Conservation (phyloP, 2,113 vertebrate genomes). For the Chionis minor region DNA sequence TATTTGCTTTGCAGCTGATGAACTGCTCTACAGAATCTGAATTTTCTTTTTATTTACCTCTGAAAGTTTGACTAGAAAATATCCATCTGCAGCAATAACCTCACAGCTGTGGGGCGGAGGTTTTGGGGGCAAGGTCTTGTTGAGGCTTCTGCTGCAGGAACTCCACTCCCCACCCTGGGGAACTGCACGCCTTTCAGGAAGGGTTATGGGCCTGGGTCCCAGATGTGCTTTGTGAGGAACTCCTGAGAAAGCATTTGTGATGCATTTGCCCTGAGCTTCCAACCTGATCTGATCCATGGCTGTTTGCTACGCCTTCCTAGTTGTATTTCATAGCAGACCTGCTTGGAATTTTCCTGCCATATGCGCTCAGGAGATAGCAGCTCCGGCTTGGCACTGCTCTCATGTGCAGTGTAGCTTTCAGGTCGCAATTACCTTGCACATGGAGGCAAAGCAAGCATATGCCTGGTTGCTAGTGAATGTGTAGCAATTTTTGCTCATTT, state of each 20-base stretch:
- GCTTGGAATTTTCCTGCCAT: not conserved
- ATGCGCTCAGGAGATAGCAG: not conserved
- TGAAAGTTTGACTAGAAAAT: not conserved
- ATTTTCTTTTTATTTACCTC: not conserved
- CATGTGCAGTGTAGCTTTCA: fast-evolving
- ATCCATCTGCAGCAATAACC: not conserved
- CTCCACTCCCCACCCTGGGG: not conserved
- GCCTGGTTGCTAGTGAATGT: not conserved
- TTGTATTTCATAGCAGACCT: fast-evolving
- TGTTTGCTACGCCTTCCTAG: not conserved
- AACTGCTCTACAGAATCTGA: not conserved
- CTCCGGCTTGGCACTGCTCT: not conserved
- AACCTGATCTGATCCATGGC: not conserved
- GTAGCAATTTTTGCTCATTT: not conserved
- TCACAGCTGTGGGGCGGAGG: not conserved
- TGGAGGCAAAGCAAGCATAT: not conserved
- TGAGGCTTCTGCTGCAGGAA: not conserved
- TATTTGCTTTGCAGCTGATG: slow-evolving; percentile 17
- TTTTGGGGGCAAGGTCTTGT: not conserved
- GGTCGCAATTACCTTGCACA: not conserved
- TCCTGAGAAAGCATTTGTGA: not conserved
- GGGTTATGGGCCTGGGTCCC: not conserved
- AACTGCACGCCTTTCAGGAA: not conserved
- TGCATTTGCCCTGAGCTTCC: not conserved
- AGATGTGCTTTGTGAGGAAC: fast-evolving